Percentiles rank a stretch among this genome's conserved stretches.
Evolutionary conservation across 2,113 vertebrate species (phyloP).

Genomic region (Paramisgurnus dabryanus): DNA sequence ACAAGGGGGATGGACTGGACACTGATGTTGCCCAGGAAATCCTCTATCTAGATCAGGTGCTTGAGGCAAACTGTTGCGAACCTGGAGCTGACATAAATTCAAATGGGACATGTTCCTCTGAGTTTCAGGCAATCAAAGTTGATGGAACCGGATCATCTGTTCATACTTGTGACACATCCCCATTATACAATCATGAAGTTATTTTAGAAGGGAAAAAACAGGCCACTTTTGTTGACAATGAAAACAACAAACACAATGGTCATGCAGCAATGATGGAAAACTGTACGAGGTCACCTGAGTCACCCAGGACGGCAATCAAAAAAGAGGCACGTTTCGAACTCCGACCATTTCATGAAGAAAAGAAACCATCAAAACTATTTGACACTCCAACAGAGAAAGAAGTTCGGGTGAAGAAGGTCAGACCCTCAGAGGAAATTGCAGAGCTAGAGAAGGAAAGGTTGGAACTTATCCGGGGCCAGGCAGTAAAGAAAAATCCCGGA

Average conservation of each 20-base stretch:
- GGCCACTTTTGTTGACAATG: constrained; percentile 64
- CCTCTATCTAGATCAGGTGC: constrained; percentile 90
- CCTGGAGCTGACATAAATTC: constrained; percentile 79
- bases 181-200: constrained; percentile 60
- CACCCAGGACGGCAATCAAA: constrained; percentile 74
- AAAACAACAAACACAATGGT: constrained; percentile 73
- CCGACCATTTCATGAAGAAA: constrained; percentile 92
- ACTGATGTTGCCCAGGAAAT: constrained; percentile 91
- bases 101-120: constrained; percentile 81
- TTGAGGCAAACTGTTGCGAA: constrained; percentile 88
- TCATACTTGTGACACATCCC: constrained; percentile 59
- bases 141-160: constrained; percentile 70
- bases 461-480: constrained; percentile 93
- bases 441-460: constrained; percentile 93
- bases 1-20: constrained; percentile 81
- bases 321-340: constrained; percentile 91
- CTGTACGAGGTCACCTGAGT: constrained; percentile 75
- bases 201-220: constrained; percentile 61
- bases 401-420: constrained; percentile 84
- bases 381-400: constrained; percentile 79
- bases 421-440: constrained; percentile 87
- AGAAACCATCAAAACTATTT: constrained; percentile 91
- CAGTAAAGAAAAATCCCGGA: constrained; percentile 91
- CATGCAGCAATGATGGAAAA: constrained; percentile 64
- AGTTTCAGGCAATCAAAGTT: constrained; percentile 63